phyloP scores from a whole-genome alignment of 1,140 invertebrate genomes.

The Sarcophaga peregrina region DNA sequence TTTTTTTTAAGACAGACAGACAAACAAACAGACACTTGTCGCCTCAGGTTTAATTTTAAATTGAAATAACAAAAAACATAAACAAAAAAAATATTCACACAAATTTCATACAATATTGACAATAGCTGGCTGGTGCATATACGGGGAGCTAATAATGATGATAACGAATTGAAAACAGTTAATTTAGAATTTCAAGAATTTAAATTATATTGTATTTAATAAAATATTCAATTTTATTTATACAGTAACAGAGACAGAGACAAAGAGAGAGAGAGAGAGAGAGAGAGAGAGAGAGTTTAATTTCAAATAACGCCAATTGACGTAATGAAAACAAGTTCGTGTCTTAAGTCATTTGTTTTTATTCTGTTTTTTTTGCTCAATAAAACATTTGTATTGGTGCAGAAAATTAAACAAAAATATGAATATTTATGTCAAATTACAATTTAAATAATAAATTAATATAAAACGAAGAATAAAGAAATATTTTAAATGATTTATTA shows the following conservation, averaged over 20 bases:
- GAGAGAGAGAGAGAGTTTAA: no score
- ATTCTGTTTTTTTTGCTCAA: neutral
- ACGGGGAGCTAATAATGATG: neutral
- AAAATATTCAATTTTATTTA: no score
- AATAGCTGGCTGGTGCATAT: neutral
- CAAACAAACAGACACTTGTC: neutral
- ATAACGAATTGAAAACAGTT: neutral
- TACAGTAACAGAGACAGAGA: no score
- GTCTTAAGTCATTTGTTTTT: conserved; percentile 4
- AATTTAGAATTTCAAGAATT: conserved; percentile 14
- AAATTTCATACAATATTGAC: neutral
- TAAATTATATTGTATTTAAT: neutral
- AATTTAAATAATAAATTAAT: conserved; percentile 8
- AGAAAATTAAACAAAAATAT: neutral
- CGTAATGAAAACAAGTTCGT: conserved; percentile 9
- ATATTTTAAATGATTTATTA: conserved; percentile 21
- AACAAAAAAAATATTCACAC: neutral
- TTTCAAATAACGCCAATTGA: no score
- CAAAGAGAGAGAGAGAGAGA: no score
- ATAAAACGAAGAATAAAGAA: neutral
- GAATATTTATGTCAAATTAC: conserved; percentile 14
- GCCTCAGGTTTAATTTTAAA: conserved; percentile 4
- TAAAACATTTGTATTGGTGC: neutral
- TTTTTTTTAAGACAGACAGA: no score
- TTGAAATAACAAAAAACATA: neutral